Percentiles rank a stretch among this genome's conserved stretches.
Evolutionary conservation across 2,113 vertebrate genomes (phyloP).

Genomic region (Etheostoma cragini): DNA sequence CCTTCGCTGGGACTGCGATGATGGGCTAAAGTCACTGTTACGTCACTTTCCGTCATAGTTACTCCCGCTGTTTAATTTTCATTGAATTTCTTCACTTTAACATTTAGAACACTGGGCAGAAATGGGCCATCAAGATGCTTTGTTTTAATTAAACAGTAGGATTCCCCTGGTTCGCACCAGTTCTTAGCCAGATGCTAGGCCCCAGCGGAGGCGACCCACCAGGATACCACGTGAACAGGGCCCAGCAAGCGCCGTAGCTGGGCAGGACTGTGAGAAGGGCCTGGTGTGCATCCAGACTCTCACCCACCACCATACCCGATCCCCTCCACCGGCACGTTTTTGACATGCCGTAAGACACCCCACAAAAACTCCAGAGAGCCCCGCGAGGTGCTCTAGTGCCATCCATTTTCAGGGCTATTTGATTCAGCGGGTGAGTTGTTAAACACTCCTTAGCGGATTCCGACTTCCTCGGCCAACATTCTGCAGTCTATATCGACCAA

Average conservation of each 20-base stretch:
- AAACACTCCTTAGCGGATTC: conserved; percentile 12
- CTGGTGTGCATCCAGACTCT: conserved; percentile 46
- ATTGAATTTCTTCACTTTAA: no score
- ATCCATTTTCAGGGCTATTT: not conserved
- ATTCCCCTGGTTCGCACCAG: conserved; percentile 13
- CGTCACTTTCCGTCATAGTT: no score
- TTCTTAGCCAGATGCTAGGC: conserved; percentile 16
- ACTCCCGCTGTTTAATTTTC: no score
- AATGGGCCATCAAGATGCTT: not conserved
- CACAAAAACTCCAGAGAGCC: not conserved
- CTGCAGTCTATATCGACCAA: conserved; percentile 48
- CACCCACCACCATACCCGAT: not conserved
- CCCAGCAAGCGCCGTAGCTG: conserved; percentile 26
- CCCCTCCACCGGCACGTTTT: not conserved
- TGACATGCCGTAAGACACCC: not conserved
- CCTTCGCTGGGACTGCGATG: no score
- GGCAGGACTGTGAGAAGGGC: conserved; percentile 56
- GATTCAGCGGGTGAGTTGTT: conserved; percentile 54
- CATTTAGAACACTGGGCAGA: no score
- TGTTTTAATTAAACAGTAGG: conserved; percentile 10
- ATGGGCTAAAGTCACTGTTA: no score
- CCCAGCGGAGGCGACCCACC: not conserved
- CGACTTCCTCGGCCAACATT: conserved; percentile 59
- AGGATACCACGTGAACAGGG: not conserved
- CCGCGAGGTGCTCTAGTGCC: not conserved